Percentiles rank a stretch among this genome's conserved stretches.
Conservation (phyloP, 2,113 vertebrate species). For the Carettochelys insculpta region DNA sequence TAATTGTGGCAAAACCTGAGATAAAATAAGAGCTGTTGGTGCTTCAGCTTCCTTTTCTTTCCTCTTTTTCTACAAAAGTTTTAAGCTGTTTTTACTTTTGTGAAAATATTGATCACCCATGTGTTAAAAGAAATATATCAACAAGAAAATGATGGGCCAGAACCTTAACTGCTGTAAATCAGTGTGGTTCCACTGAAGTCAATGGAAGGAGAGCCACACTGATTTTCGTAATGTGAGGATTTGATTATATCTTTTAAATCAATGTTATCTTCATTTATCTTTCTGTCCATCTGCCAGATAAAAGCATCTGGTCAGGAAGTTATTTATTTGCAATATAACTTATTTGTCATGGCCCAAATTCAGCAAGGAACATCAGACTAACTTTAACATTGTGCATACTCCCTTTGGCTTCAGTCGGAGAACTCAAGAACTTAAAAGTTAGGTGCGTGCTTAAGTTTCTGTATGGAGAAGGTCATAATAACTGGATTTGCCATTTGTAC, state of each 20-base stretch:
- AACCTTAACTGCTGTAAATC: slow-evolving; percentile 59
- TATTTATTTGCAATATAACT: not conserved
- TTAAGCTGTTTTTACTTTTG: slow-evolving; percentile 69
- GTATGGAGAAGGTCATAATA: not conserved
- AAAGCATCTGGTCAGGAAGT: not conserved
- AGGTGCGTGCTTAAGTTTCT: fast-evolving
- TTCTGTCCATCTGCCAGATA: not conserved
- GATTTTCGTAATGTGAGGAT: slow-evolving; percentile 19
- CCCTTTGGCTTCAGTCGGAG: not conserved
- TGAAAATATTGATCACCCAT: slow-evolving; percentile 39
- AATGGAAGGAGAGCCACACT: not conserved
- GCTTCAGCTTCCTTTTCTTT: slow-evolving; percentile 73
- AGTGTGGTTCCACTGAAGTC: not conserved
- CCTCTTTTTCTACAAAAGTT: slow-evolving; percentile 57
- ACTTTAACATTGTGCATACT: not conserved
- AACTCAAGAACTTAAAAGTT: not conserved
- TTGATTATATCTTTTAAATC: not conserved
- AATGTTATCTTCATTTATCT: not conserved
- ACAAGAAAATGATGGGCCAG: slow-evolving; percentile 51
- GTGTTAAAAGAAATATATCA: slow-evolving; percentile 55
- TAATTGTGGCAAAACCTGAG: slow-evolving; percentile 61
- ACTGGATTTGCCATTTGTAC: not conserved
- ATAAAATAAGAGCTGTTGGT: slow-evolving; percentile 64
- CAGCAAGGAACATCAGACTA: not conserved
- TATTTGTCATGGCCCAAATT: not conserved